Base-by-base conservation (phyloP, 2,113 vertebrate species). In the pig (Sus scrofa) region DNA sequence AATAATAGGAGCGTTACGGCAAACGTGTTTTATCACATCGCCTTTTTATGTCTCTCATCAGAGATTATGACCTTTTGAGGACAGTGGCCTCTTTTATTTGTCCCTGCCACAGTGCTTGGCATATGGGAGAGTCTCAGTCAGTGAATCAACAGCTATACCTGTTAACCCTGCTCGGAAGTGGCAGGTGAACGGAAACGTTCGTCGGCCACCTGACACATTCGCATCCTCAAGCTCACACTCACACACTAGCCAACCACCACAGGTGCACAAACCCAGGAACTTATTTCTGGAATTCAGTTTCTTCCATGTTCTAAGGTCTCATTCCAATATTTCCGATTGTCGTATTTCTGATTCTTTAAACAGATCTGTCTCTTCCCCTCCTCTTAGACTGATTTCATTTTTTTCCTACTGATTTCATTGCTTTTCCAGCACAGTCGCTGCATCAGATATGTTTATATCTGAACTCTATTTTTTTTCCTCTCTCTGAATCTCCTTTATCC, bases 361-460 rank as follows among this genome's bases (percentile, higher is more conserved):
- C 4, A 73, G 62, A 32, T 82, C 56, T 44, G 2, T 82, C 60
- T 32, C 15, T 75, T 75, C 11, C 8, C 54, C 12, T n/a, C 9
- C 22, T 27, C 26, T 27, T 19, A 27, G 15, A 6, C 56, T 81
- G 44, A 56, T 62, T n/a, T 22, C 63, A 39, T 90, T 44, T 30
- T 50, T 75, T 56, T 94, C 70, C 91, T 67, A 37, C 44, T 73
- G 84, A 91, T 62, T 81, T 91, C 52, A 39, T 71, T 73, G 27
- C 68, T 16, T 89, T 75, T 26, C 86, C 11, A 71, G 70, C 52
- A n/a, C 7, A 89, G 34, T 58, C 50, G 2, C 24, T 77, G 75
- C 5, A 30, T 83, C 60, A 75, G 44, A 60, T 88, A 39, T n/a
- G 24, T n/a, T 58, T 81, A 67, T n/a, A 58, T 78, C 50, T 94